These are phyloP conservation scores for Phalacrocorax pelagicus DNA, from an alignment of 2,113 vertebrate species.

Conservation along the genomic window DNA sequence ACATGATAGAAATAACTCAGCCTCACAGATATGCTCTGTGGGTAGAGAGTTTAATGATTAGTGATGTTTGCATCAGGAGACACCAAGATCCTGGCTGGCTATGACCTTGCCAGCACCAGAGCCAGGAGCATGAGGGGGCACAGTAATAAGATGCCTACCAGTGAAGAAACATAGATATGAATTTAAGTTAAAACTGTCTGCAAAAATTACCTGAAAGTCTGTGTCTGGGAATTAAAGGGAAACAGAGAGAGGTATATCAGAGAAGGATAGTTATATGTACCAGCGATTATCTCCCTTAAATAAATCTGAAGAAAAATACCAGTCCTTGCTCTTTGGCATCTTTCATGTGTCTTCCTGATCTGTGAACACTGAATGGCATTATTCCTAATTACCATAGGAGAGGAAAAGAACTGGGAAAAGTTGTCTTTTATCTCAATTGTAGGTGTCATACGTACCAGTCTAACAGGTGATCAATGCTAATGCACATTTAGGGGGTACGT, in stretches of 20 bases:
- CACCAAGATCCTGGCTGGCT: not conserved
- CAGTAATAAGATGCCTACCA: not conserved
- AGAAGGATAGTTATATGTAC: not conserved
- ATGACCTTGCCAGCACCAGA: not conserved
- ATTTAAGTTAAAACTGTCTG: not conserved
- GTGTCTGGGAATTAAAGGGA: not conserved
- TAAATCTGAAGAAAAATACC: not conserved
- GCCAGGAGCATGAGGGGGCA: not conserved
- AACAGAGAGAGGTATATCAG: not conserved
- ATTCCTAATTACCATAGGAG: not conserved
- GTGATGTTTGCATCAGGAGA: not conserved
- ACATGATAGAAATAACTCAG: not conserved
- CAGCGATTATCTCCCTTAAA: not conserved
- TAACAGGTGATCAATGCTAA: constrained; percentile 19
- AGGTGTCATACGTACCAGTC: not conserved
- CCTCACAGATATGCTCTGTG: not conserved
- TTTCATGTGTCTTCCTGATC: not conserved
- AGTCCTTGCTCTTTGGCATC: not conserved
- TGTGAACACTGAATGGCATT: not conserved
- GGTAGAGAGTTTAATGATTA: not conserved
- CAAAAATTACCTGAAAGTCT: not conserved
- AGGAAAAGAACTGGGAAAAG: not conserved
- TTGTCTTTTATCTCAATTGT: constrained; percentile 3
- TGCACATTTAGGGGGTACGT: not conserved
- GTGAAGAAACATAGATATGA: not conserved